Base-by-base conservation (phyloP, 2,888 invertebrate species). In the Spialia ferax region DNA sequence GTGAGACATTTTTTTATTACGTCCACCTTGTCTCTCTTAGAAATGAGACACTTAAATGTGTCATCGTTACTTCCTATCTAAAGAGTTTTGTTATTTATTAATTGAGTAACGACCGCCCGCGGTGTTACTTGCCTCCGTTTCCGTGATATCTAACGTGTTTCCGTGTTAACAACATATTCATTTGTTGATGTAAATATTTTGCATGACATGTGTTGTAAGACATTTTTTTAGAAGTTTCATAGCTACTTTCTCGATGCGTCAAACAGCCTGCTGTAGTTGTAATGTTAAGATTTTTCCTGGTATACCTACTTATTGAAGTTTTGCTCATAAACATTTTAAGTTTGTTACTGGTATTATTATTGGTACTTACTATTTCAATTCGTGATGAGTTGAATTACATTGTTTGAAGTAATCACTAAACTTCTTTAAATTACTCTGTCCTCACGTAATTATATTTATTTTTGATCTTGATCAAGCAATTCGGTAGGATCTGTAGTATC, bases 51-150 rank as follows among this genome's bases (percentile, higher is more conserved):
- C 85, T 91, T 91, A 91, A 91, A 92, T 90, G 79, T 91, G 91
- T 92, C 92, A 89, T 86, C 92, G 81, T 82, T 72, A 83, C 85
- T 90, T 93, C 91, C 92, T 89, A 89, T 87, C 84, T 82, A 81
- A 86, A 84, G 81, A 86, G 81, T 78, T 80, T 75, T 85, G 85
- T 85, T 87, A 87, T 88, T 87, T 84, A 83, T 84, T 84, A 77
- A 77, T 78, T 75, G 73, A 74, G 26, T 69, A 64, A 54, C 64
- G 78, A 76, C 78, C 76, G 77, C 77, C 76, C 73, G 77, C 71
- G 69, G 73, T 65, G 71, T 56, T 59, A 72, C 69, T 69, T 69
- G 69, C 71, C 68, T 71, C 59, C 72, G 70, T 77, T 77, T 77
- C 73, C 77, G 73, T 72, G 69, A 71, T 72, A 70, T 68, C 69